Conservation (phyloP, 2,797 vertebrate genomes). For the Lagothrix lagotricha region DNA sequence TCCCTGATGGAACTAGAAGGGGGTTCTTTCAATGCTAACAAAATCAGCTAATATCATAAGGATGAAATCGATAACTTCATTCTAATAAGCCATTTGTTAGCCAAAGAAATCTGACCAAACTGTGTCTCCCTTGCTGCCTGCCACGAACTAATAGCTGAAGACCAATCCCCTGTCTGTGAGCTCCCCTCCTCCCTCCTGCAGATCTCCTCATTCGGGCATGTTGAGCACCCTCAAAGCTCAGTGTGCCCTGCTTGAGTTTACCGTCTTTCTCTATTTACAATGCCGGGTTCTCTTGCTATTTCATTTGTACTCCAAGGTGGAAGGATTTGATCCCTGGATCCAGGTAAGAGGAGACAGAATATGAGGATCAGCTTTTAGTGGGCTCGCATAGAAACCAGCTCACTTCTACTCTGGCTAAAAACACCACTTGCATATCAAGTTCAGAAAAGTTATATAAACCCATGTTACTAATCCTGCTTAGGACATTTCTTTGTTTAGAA, state of each 20-base stretch:
- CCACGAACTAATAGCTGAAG: slow-evolving; percentile 65
- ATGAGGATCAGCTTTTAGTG: slow-evolving; percentile 66
- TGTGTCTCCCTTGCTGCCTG: slow-evolving; percentile 43
- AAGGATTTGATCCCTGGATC: slow-evolving; percentile 67
- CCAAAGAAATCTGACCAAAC: slow-evolving; percentile 71
- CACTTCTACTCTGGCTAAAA: background rate
- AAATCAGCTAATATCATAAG: rapidly evolving
- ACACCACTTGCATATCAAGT: background rate
- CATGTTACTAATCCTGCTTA: rapidly evolving
- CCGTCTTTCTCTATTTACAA: slow-evolving; percentile 76
- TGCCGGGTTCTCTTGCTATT: slow-evolving; percentile 52
- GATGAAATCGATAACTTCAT: background rate
- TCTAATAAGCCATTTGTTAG: slow-evolving; percentile 46
- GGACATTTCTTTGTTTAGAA: background rate
- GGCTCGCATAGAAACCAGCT: slow-evolving; percentile 53
- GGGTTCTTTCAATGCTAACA: background rate
- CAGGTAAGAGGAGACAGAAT: background rate
- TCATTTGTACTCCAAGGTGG: slow-evolving; percentile 54
- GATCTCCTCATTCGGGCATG: slow-evolving; percentile 68
- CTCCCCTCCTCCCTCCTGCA: slow-evolving; percentile 58
- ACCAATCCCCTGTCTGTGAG: slow-evolving; percentile 66
- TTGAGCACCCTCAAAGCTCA: slow-evolving; percentile 50
- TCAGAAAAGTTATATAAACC: background rate
- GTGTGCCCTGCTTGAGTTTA: slow-evolving; percentile 71
- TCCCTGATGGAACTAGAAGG: background rate